A percentile compares a stretch with the other conserved stretches of the same genome.
Conservation (phyloP, 2,797 vertebrate genomes). For the Phyllotis vaccarum region DNA sequence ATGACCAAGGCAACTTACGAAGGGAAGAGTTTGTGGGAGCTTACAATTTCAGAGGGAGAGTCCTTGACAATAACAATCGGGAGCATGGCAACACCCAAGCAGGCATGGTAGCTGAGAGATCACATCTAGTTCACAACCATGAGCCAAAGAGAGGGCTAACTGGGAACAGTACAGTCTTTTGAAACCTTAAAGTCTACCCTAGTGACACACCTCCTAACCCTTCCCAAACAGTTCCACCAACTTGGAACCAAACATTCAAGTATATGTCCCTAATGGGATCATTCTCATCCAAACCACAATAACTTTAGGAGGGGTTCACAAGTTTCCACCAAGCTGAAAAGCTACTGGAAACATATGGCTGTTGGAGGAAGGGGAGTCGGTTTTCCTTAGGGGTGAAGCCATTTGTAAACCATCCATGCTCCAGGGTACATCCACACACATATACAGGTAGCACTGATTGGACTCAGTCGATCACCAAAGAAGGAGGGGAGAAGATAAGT, state of each 20-base stretch:
- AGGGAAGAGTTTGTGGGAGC: not conserved
- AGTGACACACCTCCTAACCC: not conserved
- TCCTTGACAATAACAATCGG: not conserved
- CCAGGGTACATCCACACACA: not conserved
- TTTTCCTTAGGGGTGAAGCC: not conserved
- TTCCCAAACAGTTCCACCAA: not conserved
- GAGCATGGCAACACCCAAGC: not conserved
- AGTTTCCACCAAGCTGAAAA: not conserved
- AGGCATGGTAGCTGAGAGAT: not conserved
- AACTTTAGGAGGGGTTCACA: not conserved
- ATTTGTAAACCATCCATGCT: not conserved
- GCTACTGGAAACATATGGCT: not conserved
- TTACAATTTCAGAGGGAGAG: not conserved
- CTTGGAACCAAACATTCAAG: not conserved
- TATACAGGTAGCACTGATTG: not conserved
- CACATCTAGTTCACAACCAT: not conserved
- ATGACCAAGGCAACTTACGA: not conserved
- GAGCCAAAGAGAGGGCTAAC: not conserved
- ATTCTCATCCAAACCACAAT: not conserved
- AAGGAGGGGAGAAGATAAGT: not conserved
- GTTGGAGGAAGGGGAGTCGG: too few species aligned
- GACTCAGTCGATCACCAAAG: not conserved
- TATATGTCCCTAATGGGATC: not conserved
- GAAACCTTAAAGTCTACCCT: not conserved
- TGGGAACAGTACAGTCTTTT: not conserved